These are phyloP conservation scores for Drosophila tripunctata DNA, from an alignment of 2,888 invertebrate species.

Conservation along the genomic window DNA sequence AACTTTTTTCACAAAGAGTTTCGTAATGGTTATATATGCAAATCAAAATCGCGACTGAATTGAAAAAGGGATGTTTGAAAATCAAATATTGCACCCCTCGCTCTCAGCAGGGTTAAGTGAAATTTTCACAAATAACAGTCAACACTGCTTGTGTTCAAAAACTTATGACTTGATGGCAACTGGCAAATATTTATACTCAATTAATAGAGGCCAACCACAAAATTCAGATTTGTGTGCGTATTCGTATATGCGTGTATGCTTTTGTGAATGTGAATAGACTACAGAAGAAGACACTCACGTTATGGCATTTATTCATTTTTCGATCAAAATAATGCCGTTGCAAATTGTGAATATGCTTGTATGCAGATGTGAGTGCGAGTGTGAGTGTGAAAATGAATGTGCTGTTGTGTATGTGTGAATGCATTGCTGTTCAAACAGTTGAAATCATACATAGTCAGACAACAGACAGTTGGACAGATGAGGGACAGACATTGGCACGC, in stretches of 20 bases:
- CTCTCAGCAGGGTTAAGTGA: background rate
- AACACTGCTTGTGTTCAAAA: slow-evolving; percentile 9
- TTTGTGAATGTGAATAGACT: background rate
- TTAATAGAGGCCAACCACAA: slow-evolving; percentile 56
- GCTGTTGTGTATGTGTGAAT: slow-evolving; percentile 38
- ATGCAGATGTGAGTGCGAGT: no score
- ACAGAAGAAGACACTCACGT: background rate
- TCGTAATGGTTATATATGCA: no score
- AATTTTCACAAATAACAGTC: slow-evolving; percentile 12
- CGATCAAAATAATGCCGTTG: slow-evolving; percentile 68
- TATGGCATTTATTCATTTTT: slow-evolving; percentile 62
- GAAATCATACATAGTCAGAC: slow-evolving; percentile 53
- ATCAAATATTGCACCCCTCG: no score
- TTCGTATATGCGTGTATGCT: no score
- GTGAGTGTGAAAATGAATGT: slow-evolving; percentile 13
- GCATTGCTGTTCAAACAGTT: slow-evolving; percentile 43
- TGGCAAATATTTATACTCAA: slow-evolving; percentile 72
- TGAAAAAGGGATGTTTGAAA: background rate
- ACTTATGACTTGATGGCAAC: slow-evolving; percentile 46
- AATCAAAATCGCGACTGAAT: background rate
- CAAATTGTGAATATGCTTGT: slow-evolving; percentile 23
- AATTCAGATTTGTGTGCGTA: slow-evolving; percentile 11
- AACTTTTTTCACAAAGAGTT: no score
- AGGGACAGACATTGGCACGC: slow-evolving; percentile 2
- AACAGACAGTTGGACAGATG: slow-evolving; percentile 16